Evolutionary conservation across 2,888 invertebrate genomes (phyloP), one percentile per base, ranked within the genome.

Genomic region (Teleogryllus oceanicus): DNA sequence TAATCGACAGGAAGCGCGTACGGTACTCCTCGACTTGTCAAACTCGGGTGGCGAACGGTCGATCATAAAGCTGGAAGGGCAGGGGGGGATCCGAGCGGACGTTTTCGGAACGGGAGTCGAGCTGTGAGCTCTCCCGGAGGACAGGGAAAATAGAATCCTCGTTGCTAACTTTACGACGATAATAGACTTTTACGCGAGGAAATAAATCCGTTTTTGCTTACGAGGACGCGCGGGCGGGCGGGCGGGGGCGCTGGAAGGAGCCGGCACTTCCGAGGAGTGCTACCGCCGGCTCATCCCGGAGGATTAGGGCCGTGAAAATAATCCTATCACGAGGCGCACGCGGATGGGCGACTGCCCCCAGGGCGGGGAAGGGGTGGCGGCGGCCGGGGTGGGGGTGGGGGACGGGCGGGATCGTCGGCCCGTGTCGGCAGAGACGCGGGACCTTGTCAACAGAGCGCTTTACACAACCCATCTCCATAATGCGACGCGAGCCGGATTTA

Each of bases 201-300:
- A 62, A 62, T 62, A 62, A 62, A 62, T 62, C 62, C 62, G 62
- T 62, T 62, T 62, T 62, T 62, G 62, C 62, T 62, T 62, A 62
- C 62, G 62, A 62, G n/a, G 62, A 62, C 62, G 5, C 62, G 13
- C 62, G 62, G 13, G 62, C 37, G 37, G 37, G 13, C 62, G 62
- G 3, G 62, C 37, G 37, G 37, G 24, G 37, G 37, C 37, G 37
- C 8, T 37, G 37, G 37, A 37, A 37, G 37, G 8, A 37, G 37
- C 37, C 37, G 37, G 37, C 37, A 37, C 37, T 37, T 37, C 8
- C 37, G 37, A 37, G 8, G 37, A 37, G 37, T 62, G 62, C 62
- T 62, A 1, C n/a, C 62, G 11, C 62, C 13, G 62, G 62, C 62
- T n/a, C n/a, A 62, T 62, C 62, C 62, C n/a, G 62, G 62, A 62